Evolutionary conservation across 2,797 vertebrate species (phyloP), one percentile per base, ranked within the genome.

Genomic region (Anniella stebbinsi): DNA sequence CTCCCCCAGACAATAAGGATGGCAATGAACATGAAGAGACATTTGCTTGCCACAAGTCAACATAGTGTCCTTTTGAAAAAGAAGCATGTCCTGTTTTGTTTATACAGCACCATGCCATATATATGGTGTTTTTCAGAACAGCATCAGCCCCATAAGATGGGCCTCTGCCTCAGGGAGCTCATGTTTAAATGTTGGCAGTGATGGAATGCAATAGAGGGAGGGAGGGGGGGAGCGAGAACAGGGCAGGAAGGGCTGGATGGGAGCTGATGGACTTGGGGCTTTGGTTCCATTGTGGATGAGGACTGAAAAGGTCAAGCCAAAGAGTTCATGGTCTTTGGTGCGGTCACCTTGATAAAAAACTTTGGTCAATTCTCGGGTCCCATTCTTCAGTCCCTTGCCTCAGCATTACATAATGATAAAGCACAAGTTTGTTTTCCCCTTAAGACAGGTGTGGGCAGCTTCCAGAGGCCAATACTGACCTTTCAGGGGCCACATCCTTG

Each of bases 371-470:
- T 54, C n/a, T 5, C 9, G 60, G 66, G 63, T 84, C 72, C 2
- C 36, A 25, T 38, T 11, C 45, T 54, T 81, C 54, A 51, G 23
- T 30, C 33, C 10, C n/a, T 17, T 77, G 2, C 45, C 17, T 87
- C 87, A 82, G 87, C 17, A 13, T 28, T 67, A 48, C 0, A 82
- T 57, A 63, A 36, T 7, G 23, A 85, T 78, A 48, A 30, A 83
- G 54, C 78, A 90, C 87, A 73, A 3, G 76, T 36, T 17, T 15
- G 5, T 78, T 92, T 93, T 72, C 23, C 1, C 36, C 66, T 76
- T 87, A 70, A 73, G 10, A 2, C 23, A 63, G 60, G 18, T 21
- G 60, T 15, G 23, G 21, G 17, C 17, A 63, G 21, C 5, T 63
- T 63, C 60, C 12, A 21, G 60, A 63, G 17, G 21, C 17, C 60